Evolutionary conservation across 2,113 vertebrate species (phyloP).

Genomic region (Pedetes capensis): DNA sequence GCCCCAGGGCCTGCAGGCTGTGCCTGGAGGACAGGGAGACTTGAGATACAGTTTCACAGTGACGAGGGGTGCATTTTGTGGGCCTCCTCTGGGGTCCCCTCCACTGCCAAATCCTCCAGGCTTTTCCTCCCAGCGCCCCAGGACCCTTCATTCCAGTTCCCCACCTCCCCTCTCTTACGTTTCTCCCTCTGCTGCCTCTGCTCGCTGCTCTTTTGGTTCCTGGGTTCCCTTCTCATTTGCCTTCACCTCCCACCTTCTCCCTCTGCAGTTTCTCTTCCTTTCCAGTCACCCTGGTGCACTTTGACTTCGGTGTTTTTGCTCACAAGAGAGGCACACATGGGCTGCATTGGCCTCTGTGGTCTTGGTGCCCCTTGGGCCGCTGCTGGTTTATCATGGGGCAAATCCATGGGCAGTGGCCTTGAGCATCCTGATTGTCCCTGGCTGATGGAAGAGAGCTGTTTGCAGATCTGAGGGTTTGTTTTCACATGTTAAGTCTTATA

Average conservation of each 20-base stretch:
- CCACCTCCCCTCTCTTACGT: no score
- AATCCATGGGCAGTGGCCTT: not conserved
- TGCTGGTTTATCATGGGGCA: not conserved
- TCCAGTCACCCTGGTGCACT: fast-evolving
- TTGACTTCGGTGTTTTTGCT: not conserved
- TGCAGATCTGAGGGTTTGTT: not conserved
- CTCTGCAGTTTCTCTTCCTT: no score
- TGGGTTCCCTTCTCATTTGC: not conserved
- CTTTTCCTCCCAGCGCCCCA: not conserved
- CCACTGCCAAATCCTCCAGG: not conserved
- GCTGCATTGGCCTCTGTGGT: not conserved
- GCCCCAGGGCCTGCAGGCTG: not conserved
- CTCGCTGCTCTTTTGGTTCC: not conserved
- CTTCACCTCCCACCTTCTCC: fast-evolving
- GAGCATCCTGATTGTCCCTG: not conserved
- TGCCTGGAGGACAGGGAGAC: not conserved
- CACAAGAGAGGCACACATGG: fast-evolving
- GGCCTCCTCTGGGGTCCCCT: not conserved
- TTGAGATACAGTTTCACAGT: not conserved
- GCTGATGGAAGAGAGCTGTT: not conserved
- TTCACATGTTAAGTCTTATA: not conserved
- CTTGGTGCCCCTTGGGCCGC: not conserved
- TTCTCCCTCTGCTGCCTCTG: not conserved
- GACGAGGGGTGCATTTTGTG: not conserved
- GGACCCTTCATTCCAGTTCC: not conserved